Conservation (phyloP, 2,113 vertebrate genomes). For the Sorex fumeus region DNA sequence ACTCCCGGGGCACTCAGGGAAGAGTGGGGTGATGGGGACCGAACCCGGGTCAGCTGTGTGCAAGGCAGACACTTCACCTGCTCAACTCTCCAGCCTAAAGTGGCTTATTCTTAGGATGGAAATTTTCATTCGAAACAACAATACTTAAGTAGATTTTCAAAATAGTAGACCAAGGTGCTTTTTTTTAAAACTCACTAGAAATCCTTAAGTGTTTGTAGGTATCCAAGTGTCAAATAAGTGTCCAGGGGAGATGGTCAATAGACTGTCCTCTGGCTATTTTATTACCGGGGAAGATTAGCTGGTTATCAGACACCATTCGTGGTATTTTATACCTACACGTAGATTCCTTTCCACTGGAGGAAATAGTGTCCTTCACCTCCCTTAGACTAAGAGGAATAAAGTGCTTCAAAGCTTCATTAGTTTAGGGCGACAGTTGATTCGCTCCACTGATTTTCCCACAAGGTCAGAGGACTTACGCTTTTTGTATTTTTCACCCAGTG, state of each 20-base stretch:
- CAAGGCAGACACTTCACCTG: no score
- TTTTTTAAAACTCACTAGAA: constrained; percentile 26
- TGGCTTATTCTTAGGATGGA: constrained; percentile 34
- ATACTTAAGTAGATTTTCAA: constrained; percentile 33
- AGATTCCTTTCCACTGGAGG: constrained; percentile 1
- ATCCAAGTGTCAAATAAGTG: background rate
- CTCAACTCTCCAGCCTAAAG: no score
- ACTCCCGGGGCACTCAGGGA: no score
- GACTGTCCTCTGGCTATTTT: background rate
- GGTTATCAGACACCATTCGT: background rate
- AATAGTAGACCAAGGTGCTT: constrained; percentile 18
- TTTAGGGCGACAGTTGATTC: constrained; percentile 42
- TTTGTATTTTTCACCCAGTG: background rate
- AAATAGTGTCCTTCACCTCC: constrained; percentile 3
- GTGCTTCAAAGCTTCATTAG: background rate
- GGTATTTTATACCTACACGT: background rate
- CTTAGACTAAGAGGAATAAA: constrained; percentile 31
- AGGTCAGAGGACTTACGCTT: background rate
- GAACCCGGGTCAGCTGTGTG: no score
- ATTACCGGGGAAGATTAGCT: background rate
- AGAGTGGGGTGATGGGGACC: no score
- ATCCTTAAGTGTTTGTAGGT: background rate
- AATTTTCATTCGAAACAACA: constrained; percentile 38
- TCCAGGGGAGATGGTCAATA: background rate
- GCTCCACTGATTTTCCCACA: constrained; percentile 12